Base-by-base conservation (phyloP, 2,888 invertebrate species). In the Leucophenga maculata region DNA sequence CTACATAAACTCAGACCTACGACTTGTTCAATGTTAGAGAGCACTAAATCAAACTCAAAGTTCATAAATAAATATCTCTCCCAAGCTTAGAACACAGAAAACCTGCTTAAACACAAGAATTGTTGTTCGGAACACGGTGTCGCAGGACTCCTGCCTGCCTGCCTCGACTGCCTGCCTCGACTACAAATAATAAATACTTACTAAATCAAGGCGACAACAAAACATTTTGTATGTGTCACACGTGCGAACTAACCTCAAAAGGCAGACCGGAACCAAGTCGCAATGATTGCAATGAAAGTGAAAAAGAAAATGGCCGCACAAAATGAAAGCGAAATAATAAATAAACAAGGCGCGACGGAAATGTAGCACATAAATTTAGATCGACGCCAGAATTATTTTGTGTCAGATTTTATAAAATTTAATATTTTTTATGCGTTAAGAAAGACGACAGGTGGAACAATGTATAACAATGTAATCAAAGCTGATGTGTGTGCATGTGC, bases 331-430 rank as follows among this genome's bases (percentile, higher is more conserved):
- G 39, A 39, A 39, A 39, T 39, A 50, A 18, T 39, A 50, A 18
- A 50, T 16, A 50, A 50, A 50, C 18, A 16, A 26, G n/a, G 31
- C 31, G n/a, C 32, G 32, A 74, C 83, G 80, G 83, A 81, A 84
- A 83, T 81, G 80, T 81, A 84, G 76, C 83, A 81, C 84, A 84
- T 84, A 81, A 81, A 81, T 81, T 84, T 83, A 78, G 84, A 79
- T 75, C 83, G 84, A 78, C 76, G 84, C 79, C 78, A 80, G 74
- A 79, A 84, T 79, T 79, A 75, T 64, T 32, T 62, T 52, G 55
- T 39, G 62, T 68, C 68, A 68, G 52, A 59, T 32, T 39, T 68
- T 32, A 13, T 44, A 26, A 52, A 32, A 50, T 65, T 65, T 13
- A n/a, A 32, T 32, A 59, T 16, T 59, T 8, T 39, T 6, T 11